Evolutionary conservation across 2,888 invertebrate species (phyloP), one percentile per base, ranked within the genome.

Genomic region (Panorpa germanica): DNA sequence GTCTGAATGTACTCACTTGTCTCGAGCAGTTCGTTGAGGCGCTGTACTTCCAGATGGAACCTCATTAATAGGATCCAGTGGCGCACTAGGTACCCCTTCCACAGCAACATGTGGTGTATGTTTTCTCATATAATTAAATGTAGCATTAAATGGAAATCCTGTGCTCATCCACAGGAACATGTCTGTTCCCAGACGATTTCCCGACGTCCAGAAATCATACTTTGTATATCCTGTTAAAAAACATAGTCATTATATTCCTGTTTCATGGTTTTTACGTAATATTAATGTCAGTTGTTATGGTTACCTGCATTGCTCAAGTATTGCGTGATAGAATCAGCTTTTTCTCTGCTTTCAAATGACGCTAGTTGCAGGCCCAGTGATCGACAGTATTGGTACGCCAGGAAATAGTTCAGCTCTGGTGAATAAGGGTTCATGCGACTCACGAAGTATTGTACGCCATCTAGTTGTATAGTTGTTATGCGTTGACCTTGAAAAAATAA

Each of bases 81-180:
- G 62, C 46, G 59, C 59, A 12, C 66, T 59, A 4, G 50, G 43
- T 23, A 51, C 52, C 29, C 49, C 48, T 37, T 50, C 47, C 24
- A 49, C 45, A 26, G 49, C 47, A 34, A 61, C 56, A 37, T 60
- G 62, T 34, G 65, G 52, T 5, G 30, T 16, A 27, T 55, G 49
- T 45, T 72, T 61, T 43, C 60, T 59, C 70, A 81, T 78, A 52
- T 76, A 78, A 54, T 78, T 77, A 53, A 83, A 83, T n/a, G 82
- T 82, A 14, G 78, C 74, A 52, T 85, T 83, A 57, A 83, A 81
- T 19, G 82, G 81, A 35, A 81, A 55, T 9, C 83, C 83, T 19
- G 81, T 80, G 49, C 81, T 82, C 82, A 83, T 81, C 83, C 83
- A 85, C 34, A 83, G 58, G 53, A 77, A 75, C 77, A 81, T 82